phyloP scores from a whole-genome alignment of 2,113 vertebrate genomes.

The Conger conger region DNA sequence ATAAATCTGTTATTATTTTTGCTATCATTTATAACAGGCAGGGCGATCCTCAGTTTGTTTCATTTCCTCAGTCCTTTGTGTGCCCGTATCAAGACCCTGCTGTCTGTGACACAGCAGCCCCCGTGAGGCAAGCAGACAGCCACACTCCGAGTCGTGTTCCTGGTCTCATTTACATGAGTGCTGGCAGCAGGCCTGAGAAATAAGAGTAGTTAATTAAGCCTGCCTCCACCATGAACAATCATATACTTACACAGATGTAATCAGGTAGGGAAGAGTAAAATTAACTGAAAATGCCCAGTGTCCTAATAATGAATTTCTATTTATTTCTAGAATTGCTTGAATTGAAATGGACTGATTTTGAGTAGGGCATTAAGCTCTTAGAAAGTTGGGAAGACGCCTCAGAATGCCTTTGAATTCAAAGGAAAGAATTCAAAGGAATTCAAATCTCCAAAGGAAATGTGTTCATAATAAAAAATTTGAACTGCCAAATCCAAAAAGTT shows the following conservation, averaged over 20 bases:
- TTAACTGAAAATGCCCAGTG: no score
- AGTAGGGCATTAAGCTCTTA: no score
- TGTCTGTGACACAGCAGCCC: neutral
- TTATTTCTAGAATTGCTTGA: no score
- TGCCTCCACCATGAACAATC: neutral
- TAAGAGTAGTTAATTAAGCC: slow-evolving; percentile 18
- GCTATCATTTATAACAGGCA: neutral
- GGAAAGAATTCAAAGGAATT: no score
- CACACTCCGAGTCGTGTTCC: neutral
- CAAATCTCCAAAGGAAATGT: no score
- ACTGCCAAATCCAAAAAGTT: neutral
- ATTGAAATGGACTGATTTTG: no score
- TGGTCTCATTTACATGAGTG: neutral
- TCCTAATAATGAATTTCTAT: no score
- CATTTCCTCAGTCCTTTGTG: slow-evolving; percentile 23
- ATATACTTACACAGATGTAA: neutral
- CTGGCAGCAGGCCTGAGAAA: neutral
- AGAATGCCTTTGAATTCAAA: no score
- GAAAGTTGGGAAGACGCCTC: no score
- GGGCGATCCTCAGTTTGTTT: slow-evolving; percentile 7
- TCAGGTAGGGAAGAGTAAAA: neutral
- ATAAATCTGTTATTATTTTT: slow-evolving; percentile 21
- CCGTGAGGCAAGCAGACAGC: neutral
- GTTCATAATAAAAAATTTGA: no score
- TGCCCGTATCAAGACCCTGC: neutral